Base-by-base conservation (phyloP, 2,797 vertebrate genomes). In the Staurois parvus region DNA sequence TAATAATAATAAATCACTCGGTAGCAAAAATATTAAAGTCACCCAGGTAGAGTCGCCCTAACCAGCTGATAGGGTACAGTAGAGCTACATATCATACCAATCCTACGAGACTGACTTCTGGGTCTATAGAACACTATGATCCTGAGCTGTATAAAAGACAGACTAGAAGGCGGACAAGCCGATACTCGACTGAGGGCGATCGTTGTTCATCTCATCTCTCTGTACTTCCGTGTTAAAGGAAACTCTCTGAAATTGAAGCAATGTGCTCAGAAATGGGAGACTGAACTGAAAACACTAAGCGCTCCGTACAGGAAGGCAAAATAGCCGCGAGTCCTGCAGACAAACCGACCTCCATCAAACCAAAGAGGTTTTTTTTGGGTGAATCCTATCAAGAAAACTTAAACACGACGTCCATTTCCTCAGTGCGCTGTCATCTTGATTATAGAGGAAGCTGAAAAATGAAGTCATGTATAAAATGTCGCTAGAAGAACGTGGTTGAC, bases 191-290 rank as follows among this genome's bases (percentile, higher is more conserved):
- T 64, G 9, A 26, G 59, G 59, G 59, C 9, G 24, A 24, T 64
- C 48, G 24, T 52, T 32, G 37, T 62, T 81, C 42, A 56, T 72
- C 34, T 72, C 30, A 72, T 81, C 30, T 56, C 7, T 28, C n/a
- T 29, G 40, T 28, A 42, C 13, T 74, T n/a, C 1, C 15, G 28
- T 34, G 72, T 64, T 24, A 26, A 82, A 34, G 78, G 37, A 62
- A 82, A 64, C 26, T 72, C 59, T 73, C 52, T 48, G n/a, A 73
- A 82, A 73, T 82, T 73, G 45, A 73, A 62, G 24, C 32, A 74
- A 73, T 12, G 30, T 82, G 69, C 67, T 52, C 67, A 37, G 30
- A 72, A 30, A 21, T 59, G 45, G 21, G 29, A 81, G 68, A 72
- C 26, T 52, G 48, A 56, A 34, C 19, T 17, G 26, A 34, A 64